These are phyloP conservation scores for Trissonchulus latispiculum DNA, from an alignment of 2,888 invertebrate species.

Conservation along the genomic window DNA sequence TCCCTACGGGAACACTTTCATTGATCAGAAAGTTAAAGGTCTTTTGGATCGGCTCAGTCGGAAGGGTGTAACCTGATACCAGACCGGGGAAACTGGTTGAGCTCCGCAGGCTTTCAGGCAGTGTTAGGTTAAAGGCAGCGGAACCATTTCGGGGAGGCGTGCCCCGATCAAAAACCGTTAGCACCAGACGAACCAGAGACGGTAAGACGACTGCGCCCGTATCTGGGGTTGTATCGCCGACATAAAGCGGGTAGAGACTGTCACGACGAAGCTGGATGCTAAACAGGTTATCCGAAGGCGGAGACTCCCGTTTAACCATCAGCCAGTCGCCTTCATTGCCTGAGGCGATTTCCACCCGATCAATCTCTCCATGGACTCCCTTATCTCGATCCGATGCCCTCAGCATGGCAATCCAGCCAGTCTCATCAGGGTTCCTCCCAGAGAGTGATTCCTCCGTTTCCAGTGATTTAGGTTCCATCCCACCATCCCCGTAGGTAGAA, in stretches of 20 bases:
- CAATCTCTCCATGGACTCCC: conserved; percentile 70
- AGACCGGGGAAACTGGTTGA: no score
- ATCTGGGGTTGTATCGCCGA: neutral
- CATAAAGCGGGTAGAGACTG: neutral
- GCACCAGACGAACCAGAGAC: conserved; percentile 26
- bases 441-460: conserved; percentile 18
- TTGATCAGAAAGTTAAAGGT: conserved; percentile 1
- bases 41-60: neutral
- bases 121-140: conserved; percentile 21
- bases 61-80: no score
- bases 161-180: conserved; percentile 37
- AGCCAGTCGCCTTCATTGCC: neutral
- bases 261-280: neutral
- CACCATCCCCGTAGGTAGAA: neutral
- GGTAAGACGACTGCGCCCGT: neutral
- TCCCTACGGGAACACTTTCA: conserved; percentile 8
- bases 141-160: conserved; percentile 25
- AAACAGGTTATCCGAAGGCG: neutral
- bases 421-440: conserved; percentile 61
- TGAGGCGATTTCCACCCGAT: conserved; percentile 55
- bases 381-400: conserved; percentile 56
- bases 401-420: neutral
- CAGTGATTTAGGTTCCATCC: neutral
- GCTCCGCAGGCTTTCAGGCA: neutral
- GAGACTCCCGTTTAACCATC: no score